Evolutionary conservation across 2,797 vertebrate species (phyloP).

Genomic region (Mus minutoides): DNA sequence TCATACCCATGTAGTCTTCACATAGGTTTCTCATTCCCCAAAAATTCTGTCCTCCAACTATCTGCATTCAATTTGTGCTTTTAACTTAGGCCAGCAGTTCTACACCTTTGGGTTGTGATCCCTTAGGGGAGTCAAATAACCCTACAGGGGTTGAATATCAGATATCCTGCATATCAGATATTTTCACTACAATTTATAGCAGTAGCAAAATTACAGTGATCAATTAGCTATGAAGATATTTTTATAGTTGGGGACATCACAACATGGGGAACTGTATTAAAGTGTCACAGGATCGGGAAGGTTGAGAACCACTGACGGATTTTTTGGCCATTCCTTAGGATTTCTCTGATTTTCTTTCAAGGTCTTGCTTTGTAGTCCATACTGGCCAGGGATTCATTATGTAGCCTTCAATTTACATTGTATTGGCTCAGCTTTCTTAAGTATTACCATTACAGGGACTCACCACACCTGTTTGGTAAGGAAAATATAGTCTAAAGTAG

Average conservation of each 20-base stretch:
- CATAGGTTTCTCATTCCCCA: not conserved
- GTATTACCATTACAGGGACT: not conserved
- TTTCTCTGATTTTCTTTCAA: not conserved
- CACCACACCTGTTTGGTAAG: not conserved
- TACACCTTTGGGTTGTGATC: not conserved
- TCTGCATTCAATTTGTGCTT: not conserved
- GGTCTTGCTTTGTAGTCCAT: not conserved
- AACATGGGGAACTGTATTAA: not conserved
- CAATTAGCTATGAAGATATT: not conserved
- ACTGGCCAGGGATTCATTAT: not conserved
- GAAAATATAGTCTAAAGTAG: not conserved
- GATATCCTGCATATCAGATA: not conserved
- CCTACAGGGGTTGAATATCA: not conserved
- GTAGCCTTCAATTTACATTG: not conserved
- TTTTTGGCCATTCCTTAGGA: not conserved
- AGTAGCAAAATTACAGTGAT: not conserved
- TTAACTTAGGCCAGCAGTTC: not conserved
- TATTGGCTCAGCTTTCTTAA: not conserved
- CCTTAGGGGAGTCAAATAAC: not conserved
- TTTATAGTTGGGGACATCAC: not conserved
- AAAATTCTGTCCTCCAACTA: not conserved
- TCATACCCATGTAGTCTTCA: not conserved
- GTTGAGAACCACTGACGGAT: not conserved
- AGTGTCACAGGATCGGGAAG: not conserved
- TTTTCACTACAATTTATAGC: not conserved